phyloP scores from a whole-genome alignment of 2,113 vertebrate species.

The Columba janthina region DNA sequence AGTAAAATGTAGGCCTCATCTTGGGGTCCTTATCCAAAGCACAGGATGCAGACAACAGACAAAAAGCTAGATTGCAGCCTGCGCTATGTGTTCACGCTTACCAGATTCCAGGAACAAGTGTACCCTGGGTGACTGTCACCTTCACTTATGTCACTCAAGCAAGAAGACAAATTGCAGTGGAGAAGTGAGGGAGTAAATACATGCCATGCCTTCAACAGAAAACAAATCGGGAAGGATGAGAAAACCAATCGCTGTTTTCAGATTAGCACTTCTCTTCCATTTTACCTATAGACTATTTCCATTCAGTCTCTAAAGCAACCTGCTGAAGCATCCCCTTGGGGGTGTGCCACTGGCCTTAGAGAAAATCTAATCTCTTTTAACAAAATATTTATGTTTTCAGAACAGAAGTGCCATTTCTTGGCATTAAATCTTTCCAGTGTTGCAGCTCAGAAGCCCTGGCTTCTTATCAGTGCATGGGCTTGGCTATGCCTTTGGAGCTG shows the following conservation, averaged over 20 bases:
- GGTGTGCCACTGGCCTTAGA: background rate
- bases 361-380: background rate
- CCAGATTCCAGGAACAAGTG: background rate
- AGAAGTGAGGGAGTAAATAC: background rate
- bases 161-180: background rate
- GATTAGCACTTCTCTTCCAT: background rate
- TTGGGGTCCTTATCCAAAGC: background rate
- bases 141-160: background rate
- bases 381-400: background rate
- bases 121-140: background rate
- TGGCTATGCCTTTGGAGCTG: background rate
- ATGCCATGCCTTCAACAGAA: background rate
- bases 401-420: background rate
- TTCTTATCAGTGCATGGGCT: background rate
- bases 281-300: background rate
- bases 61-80: background rate
- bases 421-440: background rate
- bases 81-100: background rate
- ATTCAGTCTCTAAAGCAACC: background rate
- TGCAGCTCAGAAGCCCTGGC: background rate
- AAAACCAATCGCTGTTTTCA: background rate
- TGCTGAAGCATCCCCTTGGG: background rate
- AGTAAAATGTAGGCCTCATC: background rate
- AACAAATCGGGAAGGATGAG: background rate
- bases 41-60: background rate